These are phyloP conservation scores for Nyctalus aviator DNA, from an alignment of 2,797 vertebrate genomes.

Conservation along the genomic window DNA sequence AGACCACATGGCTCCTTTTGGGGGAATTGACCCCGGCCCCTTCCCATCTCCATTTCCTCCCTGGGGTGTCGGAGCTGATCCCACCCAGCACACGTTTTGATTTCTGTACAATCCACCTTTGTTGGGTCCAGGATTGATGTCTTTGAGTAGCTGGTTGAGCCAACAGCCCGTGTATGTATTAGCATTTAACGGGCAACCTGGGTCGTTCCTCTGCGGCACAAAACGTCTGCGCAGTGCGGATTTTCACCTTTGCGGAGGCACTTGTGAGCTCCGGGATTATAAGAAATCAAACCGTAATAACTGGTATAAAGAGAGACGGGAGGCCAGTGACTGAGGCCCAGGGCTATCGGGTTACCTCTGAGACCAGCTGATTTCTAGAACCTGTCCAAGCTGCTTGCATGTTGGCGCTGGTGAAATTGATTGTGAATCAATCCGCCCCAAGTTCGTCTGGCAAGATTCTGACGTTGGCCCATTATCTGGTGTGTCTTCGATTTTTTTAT, in stretches of 20 bases:
- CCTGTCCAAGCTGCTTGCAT: neutral
- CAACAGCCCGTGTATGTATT: neutral
- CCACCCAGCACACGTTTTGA: neutral
- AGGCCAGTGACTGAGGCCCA: neutral
- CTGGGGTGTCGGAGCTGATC: accelerated
- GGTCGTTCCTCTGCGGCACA: accelerated
- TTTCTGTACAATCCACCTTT: constrained; percentile 2
- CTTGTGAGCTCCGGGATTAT: constrained; percentile 51
- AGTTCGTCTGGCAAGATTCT: neutral
- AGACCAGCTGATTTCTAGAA: constrained; percentile 50
- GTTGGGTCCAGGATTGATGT: neutral
- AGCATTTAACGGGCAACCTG: neutral
- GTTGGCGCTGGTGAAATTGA: accelerated
- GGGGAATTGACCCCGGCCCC: neutral
- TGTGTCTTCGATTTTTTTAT: neutral
- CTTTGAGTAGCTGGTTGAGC: neutral
- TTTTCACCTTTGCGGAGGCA: neutral
- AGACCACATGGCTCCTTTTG: constrained; percentile 22
- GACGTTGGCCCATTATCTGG: accelerated
- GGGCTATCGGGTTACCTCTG: neutral
- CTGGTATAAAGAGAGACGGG: neutral
- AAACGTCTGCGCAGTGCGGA: neutral
- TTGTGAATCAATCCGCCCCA: neutral
- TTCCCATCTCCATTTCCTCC: neutral
- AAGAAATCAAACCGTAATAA: constrained; percentile 25